Evolutionary conservation across 2,888 invertebrate species (phyloP), one percentile per base, ranked within the genome.

Genomic region (Micoletzkya japonica): DNA sequence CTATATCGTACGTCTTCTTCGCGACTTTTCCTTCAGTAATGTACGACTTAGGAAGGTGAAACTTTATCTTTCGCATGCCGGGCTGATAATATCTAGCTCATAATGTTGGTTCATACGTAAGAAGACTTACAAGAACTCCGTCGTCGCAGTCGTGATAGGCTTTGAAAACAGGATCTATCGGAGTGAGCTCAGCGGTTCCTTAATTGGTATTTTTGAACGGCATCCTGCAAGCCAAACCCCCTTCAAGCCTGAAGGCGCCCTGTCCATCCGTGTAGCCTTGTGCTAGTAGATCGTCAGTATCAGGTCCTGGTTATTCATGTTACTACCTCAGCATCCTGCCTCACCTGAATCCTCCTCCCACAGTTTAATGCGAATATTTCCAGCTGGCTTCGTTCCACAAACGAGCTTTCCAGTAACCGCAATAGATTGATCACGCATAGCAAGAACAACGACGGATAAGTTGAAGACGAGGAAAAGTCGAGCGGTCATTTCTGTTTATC

Each of bases 121-220:
- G 20, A 14, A 20, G 10, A 44, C 10, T 44, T 14, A 78, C 77
- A 74, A 73, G 72, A 58, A 77, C 64, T 56, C 75, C 75, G 56
- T 77, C 76, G 57, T 77, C 72, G 56, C 79, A 79, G 54, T 70
- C 73, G 70, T 79, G 79, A 69, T 79, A 79, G 36, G 75, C 74
- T 49, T 77, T 77, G 73, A 78, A 72, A 30, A 76, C 66, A n/a
- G 77, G 76, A 54, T 78, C 78, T 50, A 77, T 77, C 28, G 73
- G 67, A 17, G 79, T 79, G 63, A 79, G 58, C 61, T 79, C 79
- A 26, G 75, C 72, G 28, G 76, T 76, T 14, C 72, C 73, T 34
- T 76, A 44, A 44, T 20, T 44, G 44, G 14, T 44, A 14, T 44
- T 44, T 44, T 44, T 10, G 20, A 10, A 10, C 10, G 10, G 44